phyloP scores from a whole-genome alignment of 2,113 vertebrate species.

The Hepsetus odoe region DNA sequence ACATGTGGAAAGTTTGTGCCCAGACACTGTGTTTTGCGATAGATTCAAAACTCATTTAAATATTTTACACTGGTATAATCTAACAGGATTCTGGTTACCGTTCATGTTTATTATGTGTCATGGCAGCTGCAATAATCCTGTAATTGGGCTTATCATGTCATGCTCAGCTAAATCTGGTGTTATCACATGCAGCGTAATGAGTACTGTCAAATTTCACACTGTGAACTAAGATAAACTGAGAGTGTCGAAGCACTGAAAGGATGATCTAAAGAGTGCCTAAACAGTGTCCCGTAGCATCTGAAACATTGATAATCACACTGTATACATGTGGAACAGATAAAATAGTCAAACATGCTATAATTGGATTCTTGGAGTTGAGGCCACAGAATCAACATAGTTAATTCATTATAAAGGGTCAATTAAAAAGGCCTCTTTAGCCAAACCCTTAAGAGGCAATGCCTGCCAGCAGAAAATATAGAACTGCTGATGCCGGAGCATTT shows the following conservation, averaged over 20 bases:
- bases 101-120: neutral
- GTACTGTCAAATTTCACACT: slow-evolving; percentile 23
- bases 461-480: slow-evolving; percentile 41
- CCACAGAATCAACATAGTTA: neutral
- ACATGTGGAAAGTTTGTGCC: slow-evolving; percentile 18
- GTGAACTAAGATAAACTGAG: slow-evolving; percentile 32
- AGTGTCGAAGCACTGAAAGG: slow-evolving; percentile 5
- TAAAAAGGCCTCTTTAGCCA: slow-evolving; percentile 22
- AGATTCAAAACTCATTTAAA: neutral
- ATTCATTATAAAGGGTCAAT: slow-evolving; percentile 40
- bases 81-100: neutral
- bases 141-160: slow-evolving; percentile 50
- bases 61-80: neutral
- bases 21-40: neutral
- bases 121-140: slow-evolving; percentile 26
- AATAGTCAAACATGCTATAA: slow-evolving; percentile 13
- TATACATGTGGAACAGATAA: slow-evolving; percentile 1
- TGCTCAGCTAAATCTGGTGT: slow-evolving; percentile 14
- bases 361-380: slow-evolving; percentile 11
- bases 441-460: slow-evolving; percentile 11
- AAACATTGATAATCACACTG: slow-evolving; percentile 8
- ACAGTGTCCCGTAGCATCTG: neutral
- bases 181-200: slow-evolving; percentile 24
- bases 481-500: slow-evolving; percentile 52
- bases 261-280: slow-evolving; percentile 1